phyloP scores from a whole-genome alignment of 2,888 invertebrate species.

The Flexamia atlantica region DNA sequence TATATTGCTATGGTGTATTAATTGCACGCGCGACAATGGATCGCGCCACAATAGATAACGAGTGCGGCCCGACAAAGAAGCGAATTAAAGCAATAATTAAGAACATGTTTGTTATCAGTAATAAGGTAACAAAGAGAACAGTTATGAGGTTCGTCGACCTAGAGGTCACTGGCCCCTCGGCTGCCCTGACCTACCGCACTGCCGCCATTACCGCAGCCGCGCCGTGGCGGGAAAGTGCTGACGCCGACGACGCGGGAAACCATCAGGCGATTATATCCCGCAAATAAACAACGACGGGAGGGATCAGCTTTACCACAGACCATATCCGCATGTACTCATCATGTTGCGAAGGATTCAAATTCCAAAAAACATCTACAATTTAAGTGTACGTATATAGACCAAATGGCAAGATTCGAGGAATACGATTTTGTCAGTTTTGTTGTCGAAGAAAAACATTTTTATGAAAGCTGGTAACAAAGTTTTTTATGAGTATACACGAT shows the following conservation, averaged over 20 bases:
- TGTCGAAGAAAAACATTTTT: too few relatives aligned
- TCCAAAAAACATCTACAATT: too few relatives aligned
- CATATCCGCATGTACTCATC: too few relatives aligned
- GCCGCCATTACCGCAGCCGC: constrained; percentile 1
- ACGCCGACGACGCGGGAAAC: neutral
- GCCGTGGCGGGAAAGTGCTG: constrained; percentile 35
- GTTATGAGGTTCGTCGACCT: constrained; percentile 52
- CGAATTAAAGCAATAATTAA: constrained; percentile 56
- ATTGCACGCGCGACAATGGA: constrained; percentile 39
- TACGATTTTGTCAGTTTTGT: too few relatives aligned
- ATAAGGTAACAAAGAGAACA: constrained; percentile 51
- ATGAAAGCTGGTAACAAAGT: too few relatives aligned
- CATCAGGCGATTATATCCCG: too few relatives aligned
- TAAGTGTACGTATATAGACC: too few relatives aligned
- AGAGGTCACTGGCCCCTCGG: neutral
- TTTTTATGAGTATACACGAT: too few relatives aligned
- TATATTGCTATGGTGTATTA: constrained; percentile 16
- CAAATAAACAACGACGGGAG: too few relatives aligned
- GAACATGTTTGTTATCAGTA: constrained; percentile 58
- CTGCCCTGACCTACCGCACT: constrained; percentile 42
- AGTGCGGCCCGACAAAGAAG: constrained; percentile 31
- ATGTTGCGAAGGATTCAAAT: too few relatives aligned
- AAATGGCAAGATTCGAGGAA: too few relatives aligned
- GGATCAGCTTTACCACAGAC: too few relatives aligned
- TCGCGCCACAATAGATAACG: constrained; percentile 14